Evolutionary conservation across 1,140 invertebrate species (phyloP), one percentile per base, ranked within the genome.

Genomic region (Drosophila parabipectinata): DNA sequence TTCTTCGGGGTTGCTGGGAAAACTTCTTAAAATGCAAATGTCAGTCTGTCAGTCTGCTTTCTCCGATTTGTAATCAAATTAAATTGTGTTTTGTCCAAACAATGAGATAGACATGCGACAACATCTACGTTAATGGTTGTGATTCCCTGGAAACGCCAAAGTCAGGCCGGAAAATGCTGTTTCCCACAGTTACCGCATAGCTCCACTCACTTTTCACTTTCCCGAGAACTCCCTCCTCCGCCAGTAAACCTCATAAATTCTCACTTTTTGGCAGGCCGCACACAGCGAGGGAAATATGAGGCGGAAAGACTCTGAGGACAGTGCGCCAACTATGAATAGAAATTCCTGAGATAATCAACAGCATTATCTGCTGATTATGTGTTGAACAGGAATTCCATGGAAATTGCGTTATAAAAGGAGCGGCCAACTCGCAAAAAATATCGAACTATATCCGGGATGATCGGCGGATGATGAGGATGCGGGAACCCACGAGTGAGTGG

Each of bases 391-490:
- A 88, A 88, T 88, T 88, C 84, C 69, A 48, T 73, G 79, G 69
- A 83, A 88, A 88, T 88, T 79, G 76, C 76, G 72, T 77, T 76
- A 66, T 67, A 68, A 85, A 76, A 61, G 69, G 58, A 78, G 63
- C 71, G 63, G 63, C 73, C 66, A 79, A 63, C 34, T 68, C 63
- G 72, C 75, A 56, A 85, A 82, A 71, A 56, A 71, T 72, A 85
- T 82, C 77, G 82, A 85, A 85, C 82, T 88, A 88, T 88, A 88
- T 88, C 83, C 83, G 83, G 67, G 84, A 88, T 88, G 84, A 87
- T 87, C 82, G 61, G 72, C 61, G 62, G 78, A 76, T 88, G 82
- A 85, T 85, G 81, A 78, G 72, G 81, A 67, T 71, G 45, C 59
- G 58, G 45, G 72, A 68, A 82, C 82, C 81, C 75, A 83, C 83